Conservation (phyloP, 30 jellyfish, hydroid and myxozoan species). For the Turritopsis dohrnii region DNA sequence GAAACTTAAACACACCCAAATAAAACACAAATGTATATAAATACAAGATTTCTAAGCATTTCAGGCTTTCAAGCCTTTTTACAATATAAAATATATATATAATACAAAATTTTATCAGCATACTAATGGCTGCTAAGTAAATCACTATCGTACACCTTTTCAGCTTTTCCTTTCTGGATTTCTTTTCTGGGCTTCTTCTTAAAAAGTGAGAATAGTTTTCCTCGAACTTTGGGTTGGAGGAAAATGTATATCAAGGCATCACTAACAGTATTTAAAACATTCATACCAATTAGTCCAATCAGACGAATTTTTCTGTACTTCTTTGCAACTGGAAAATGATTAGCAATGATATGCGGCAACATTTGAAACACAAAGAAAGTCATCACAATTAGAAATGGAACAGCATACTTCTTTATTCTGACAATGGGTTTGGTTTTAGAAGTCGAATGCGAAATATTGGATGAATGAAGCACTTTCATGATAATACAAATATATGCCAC, state of each 20-base stretch:
- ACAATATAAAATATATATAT: too few species aligned
- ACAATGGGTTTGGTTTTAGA: neutral
- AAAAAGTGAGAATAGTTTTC: neutral
- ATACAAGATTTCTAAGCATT: too few species aligned
- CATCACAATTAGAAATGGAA: constrained; percentile 5
- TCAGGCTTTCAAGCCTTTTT: too few species aligned
- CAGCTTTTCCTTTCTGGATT: too few species aligned
- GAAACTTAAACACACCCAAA: too few species aligned
- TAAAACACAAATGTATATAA: too few species aligned
- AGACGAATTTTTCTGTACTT: neutral
- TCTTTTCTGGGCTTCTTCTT: too few species aligned
- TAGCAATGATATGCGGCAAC: neutral
- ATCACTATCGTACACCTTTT: neutral
- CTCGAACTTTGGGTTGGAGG: constrained; percentile 2
- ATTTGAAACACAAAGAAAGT: neutral
- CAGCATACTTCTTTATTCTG: neutral
- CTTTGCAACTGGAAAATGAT: neutral
- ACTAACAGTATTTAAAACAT: constrained; percentile 1
- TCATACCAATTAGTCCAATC: constrained; percentile 3
- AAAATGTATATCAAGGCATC: neutral
- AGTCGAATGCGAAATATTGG: neutral
- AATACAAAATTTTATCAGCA: too few species aligned
- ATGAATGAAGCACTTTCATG: neutral
- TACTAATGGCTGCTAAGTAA: too few species aligned
- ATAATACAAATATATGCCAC: constrained; percentile 4